Evolutionary conservation across 2,797 vertebrate species (phyloP).

Genomic region (Echeneis naucrates): DNA sequence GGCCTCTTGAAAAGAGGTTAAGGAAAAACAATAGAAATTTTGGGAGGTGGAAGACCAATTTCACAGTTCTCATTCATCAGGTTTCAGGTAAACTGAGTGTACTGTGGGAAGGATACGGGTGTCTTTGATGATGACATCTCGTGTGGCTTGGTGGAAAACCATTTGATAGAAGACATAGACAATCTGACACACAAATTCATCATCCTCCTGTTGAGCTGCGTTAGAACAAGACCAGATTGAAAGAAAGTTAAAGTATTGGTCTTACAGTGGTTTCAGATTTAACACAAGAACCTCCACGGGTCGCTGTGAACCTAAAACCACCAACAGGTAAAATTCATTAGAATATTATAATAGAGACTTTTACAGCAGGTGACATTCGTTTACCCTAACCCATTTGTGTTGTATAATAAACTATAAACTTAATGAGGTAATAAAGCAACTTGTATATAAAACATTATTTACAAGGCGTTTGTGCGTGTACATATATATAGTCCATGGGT

Average conservation of each 20-base stretch:
- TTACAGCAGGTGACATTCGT: too few species aligned
- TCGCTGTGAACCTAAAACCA: too few species aligned
- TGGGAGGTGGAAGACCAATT: neutral
- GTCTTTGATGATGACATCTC: conserved; percentile 98
- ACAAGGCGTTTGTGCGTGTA: too few species aligned
- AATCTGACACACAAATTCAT: conserved; percentile 99
- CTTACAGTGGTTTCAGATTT: too few species aligned
- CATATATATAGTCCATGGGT: too few species aligned
- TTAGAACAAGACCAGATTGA: neutral
- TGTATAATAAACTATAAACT: too few species aligned
- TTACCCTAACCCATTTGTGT: too few species aligned
- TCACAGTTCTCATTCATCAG: neutral
- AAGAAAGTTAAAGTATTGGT: neutral
- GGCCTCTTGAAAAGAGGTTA: conserved; percentile 85
- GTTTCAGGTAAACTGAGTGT: neutral
- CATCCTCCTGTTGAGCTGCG: conserved; percentile 95
- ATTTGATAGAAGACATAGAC: conserved; percentile 99
- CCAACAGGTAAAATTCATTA: too few species aligned
- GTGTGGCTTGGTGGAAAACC: conserved; percentile 98
- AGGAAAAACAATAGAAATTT: conserved; percentile 32
- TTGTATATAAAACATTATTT: too few species aligned
- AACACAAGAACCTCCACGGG: too few species aligned
- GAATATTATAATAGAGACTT: too few species aligned
- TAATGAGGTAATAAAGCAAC: too few species aligned
- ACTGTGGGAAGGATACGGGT: conserved; percentile 91